These are phyloP conservation scores for Phengaris alcon DNA, from an alignment of 2,888 invertebrate genomes.

Conservation along the genomic window DNA sequence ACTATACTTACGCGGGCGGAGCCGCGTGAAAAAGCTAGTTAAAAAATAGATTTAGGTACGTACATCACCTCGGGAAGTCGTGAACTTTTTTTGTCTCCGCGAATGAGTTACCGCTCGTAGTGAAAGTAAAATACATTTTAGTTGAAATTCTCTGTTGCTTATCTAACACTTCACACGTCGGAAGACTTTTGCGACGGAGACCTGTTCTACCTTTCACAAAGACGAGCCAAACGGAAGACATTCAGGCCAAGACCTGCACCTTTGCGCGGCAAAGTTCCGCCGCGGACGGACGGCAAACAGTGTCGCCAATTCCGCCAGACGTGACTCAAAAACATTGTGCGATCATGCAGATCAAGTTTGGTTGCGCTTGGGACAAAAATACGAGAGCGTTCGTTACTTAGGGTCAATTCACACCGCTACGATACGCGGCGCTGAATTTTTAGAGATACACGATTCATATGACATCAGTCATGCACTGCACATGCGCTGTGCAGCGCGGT, in stretches of 20 bases:
- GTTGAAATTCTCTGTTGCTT: neutral
- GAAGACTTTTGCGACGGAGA: neutral
- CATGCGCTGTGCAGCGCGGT: too few species aligned
- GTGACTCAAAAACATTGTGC: conserved; percentile 15
- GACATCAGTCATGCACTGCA: too few species aligned
- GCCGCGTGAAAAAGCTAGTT: too few species aligned
- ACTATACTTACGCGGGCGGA: too few species aligned
- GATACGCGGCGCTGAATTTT: too few species aligned
- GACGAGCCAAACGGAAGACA: neutral
- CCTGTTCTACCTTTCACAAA: neutral
- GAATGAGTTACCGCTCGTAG: neutral
- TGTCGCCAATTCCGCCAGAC: neutral
- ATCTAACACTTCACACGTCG: conserved; percentile 19
- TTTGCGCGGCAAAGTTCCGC: conserved; percentile 8
- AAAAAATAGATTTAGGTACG: neutral
- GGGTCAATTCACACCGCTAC: too few species aligned
- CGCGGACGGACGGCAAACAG: neutral
- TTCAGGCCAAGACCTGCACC: neutral
- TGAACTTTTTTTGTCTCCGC: neutral
- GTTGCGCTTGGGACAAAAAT: neutral
- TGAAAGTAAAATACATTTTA: neutral
- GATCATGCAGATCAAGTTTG: neutral
- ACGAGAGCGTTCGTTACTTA: neutral
- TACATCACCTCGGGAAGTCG: neutral
- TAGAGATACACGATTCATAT: too few species aligned